Conservation (phyloP, 92 coral and sea anemone species). For the Phenganax subtilis region DNA sequence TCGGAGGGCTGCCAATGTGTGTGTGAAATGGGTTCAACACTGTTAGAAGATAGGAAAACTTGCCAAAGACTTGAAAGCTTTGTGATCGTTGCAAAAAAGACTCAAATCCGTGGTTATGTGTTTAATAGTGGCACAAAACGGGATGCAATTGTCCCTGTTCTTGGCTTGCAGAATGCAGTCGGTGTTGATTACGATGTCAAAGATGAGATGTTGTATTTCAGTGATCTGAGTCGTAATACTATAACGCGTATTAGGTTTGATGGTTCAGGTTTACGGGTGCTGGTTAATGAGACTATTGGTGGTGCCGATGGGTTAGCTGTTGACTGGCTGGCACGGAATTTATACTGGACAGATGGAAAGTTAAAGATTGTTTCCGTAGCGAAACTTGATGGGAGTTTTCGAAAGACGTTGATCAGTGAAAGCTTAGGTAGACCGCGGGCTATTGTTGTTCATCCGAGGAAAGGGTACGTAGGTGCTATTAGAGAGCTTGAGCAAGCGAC, state of each 20-base stretch:
- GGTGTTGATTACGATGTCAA: conserved; percentile 76
- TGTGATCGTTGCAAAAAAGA: conserved; percentile 62
- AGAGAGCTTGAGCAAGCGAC: too few species aligned
- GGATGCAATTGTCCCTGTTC: conserved; percentile 62
- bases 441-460: conserved; percentile 67
- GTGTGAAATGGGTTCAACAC: conserved; percentile 62
- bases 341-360: conserved; percentile 83
- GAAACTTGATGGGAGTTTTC: conserved; percentile 68
- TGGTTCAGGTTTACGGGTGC: conserved; percentile 50
- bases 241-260: conserved; percentile 62
- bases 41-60: conserved; percentile 54
- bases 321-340: conserved; percentile 89
- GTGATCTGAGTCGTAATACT: conserved; percentile 60
- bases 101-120: conserved; percentile 67
- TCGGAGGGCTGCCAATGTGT: conserved; percentile 60
- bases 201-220: conserved; percentile 63
- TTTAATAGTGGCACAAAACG: conserved; percentile 49
- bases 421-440: conserved; percentile 65
- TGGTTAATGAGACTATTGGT: conserved; percentile 53
- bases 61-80: conserved; percentile 56
- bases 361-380: conserved; percentile 67
- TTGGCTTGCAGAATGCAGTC: conserved; percentile 67
- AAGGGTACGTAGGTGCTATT: conserved; percentile 58
- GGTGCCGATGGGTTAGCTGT: conserved; percentile 82
- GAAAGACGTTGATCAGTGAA: conserved; percentile 58